phyloP scores from a whole-genome alignment of 37 sponge, comb jelly and placozoan genomes.

The Hexactinellida sp. region DNA sequence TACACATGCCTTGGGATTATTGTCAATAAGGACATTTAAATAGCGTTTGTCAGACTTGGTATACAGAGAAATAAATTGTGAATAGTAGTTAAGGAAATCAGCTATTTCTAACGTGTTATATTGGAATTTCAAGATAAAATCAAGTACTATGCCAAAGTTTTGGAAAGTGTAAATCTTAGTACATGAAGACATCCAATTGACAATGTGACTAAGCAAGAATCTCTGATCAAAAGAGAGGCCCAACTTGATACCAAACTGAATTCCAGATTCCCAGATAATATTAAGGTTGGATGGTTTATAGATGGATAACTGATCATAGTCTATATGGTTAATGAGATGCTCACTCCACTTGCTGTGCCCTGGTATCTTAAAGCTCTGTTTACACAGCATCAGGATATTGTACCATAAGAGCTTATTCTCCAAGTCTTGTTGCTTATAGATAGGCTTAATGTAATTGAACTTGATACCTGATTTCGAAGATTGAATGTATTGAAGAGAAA shows the following conservation, averaged over 20 bases:
- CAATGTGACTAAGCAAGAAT: not conserved
- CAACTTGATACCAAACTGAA: not conserved
- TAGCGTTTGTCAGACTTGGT: not conserved
- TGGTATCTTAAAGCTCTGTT: not conserved
- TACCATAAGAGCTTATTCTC: not conserved
- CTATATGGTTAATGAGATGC: not conserved
- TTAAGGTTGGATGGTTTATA: not conserved
- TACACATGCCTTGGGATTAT: not conserved
- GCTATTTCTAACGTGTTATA: not conserved
- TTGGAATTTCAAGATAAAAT: not conserved
- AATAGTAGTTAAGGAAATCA: not conserved
- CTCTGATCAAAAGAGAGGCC: constrained; percentile 6
- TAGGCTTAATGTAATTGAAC: not conserved
- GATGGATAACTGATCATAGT: not conserved
- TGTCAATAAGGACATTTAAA: not conserved
- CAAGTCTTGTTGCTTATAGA: not conserved
- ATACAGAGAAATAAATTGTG: not conserved
- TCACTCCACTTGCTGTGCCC: not conserved
- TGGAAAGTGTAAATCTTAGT: not conserved
- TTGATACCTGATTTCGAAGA: not conserved
- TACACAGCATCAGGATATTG: not conserved
- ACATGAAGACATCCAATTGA: not conserved
- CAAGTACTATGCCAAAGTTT: not conserved
- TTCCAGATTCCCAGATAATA: not conserved
- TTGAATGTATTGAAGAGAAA: not conserved